Evolutionary conservation across 1,140 invertebrate genomes (phyloP).

Genomic region (Ooceraea biroi): DNA sequence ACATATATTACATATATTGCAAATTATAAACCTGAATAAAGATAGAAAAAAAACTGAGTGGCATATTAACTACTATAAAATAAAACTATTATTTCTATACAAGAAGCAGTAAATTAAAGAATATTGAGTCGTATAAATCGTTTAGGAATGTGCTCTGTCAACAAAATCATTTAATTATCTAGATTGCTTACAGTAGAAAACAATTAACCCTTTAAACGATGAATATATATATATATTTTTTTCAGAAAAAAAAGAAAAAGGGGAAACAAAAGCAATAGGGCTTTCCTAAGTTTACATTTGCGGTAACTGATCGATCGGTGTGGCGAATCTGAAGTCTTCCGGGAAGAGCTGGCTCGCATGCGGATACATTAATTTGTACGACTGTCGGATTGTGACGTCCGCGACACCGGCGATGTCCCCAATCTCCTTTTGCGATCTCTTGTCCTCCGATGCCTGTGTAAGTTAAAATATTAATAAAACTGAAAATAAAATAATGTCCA

Average conservation of each 20-base stretch:
- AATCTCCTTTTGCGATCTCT: slow-evolving; percentile 98
- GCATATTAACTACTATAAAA: too few species aligned
- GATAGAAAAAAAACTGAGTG: background rate
- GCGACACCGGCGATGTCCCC: slow-evolving; percentile 99
- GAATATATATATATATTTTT: too few species aligned
- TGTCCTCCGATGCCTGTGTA: slow-evolving; percentile 95
- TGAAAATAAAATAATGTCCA: slow-evolving; percentile 4
- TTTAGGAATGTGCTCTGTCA: slow-evolving; percentile 66
- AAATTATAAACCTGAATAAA: slow-evolving; percentile 4
- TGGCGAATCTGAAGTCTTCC: slow-evolving; percentile 97
- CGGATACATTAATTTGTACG: slow-evolving; percentile 99
- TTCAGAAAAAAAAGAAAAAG: slow-evolving; percentile 38
- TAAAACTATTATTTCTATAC: too few species aligned
- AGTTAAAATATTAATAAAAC: slow-evolving; percentile 28
- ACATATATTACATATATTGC: background rate
- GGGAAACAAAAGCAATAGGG: too few species aligned
- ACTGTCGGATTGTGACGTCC: slow-evolving; percentile 99
- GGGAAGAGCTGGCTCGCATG: slow-evolving; percentile 97
- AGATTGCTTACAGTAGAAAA: slow-evolving; percentile 51
- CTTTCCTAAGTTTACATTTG: slow-evolving; percentile 89
- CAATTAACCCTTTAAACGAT: slow-evolving; percentile 55
- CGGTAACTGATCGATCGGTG: slow-evolving; percentile 97
- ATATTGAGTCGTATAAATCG: slow-evolving; percentile 42
- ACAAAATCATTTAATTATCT: slow-evolving; percentile 58
- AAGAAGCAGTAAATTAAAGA: slow-evolving; percentile 56